phyloP scores from a whole-genome alignment of 2,888 invertebrate genomes.

The Noctua janthe region DNA sequence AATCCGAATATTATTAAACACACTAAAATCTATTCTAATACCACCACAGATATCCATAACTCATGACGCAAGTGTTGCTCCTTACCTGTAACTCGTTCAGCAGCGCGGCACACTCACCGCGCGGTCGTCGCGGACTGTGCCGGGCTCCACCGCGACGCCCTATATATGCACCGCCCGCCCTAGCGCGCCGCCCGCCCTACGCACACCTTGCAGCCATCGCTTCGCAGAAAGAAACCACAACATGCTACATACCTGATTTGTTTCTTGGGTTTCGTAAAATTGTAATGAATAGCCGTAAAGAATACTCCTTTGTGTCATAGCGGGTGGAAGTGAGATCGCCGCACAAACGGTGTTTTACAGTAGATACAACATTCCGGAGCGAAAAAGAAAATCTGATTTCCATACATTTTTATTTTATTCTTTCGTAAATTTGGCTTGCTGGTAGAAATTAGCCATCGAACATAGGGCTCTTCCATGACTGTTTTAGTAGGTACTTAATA shows the following conservation, averaged over 20 bases:
- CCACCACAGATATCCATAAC: neutral
- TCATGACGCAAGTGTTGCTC: neutral
- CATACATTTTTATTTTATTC: neutral
- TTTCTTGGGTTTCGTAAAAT: conserved; percentile 20
- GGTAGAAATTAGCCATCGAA: too few relatives aligned
- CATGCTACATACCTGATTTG: neutral
- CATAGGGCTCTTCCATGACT: too few relatives aligned
- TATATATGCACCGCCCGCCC: conserved; percentile 46
- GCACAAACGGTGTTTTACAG: neutral
- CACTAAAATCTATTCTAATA: neutral
- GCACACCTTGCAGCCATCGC: neutral
- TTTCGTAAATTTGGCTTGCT: too few relatives aligned
- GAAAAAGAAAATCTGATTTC: neutral
- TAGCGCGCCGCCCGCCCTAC: conserved; percentile 20
- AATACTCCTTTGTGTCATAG: neutral
- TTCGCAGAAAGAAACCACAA: conserved; percentile 35
- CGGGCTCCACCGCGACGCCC: conserved; percentile 20
- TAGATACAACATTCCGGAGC: neutral
- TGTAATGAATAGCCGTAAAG: neutral
- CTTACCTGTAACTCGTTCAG: conserved; percentile 19
- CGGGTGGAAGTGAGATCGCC: neutral
- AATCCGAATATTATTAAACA: neutral
- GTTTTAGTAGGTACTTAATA: too few relatives aligned
- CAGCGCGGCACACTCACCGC: neutral
- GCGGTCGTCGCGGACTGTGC: conserved; percentile 44